Percentiles rank a stretch among this genome's conserved stretches.
These are phyloP conservation scores for Dromius quadrimaculatus DNA, from an alignment of 2,888 invertebrate genomes.

Conservation along the genomic window DNA sequence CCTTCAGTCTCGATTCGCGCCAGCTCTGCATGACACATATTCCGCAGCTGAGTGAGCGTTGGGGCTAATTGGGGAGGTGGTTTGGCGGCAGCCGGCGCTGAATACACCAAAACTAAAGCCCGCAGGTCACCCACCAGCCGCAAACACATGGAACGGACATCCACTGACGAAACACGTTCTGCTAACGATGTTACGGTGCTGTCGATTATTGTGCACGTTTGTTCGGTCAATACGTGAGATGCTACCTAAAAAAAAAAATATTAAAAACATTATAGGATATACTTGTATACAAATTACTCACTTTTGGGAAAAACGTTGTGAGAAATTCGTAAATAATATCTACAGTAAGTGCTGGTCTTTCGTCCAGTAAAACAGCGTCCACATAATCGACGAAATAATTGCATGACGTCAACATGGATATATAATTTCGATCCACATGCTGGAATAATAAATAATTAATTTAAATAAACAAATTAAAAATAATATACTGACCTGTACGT, in stretches of 20 bases:
- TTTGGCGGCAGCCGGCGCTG: conserved; percentile 56
- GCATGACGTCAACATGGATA: conserved; percentile 84
- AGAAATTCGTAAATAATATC: conserved; percentile 89
- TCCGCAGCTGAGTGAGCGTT: conserved; percentile 62
- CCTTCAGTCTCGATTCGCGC: conserved; percentile 60
- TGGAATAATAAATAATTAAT: conserved; percentile 62
- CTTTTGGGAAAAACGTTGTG: conserved; percentile 90
- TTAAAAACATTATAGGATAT: not conserved
- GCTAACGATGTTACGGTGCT: conserved; percentile 73
- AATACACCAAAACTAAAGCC: conserved; percentile 72
- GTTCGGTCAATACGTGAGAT: conserved; percentile 72
- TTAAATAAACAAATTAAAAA: conserved; percentile 51
- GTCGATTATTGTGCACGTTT: conserved; percentile 73
- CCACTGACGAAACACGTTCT: conserved; percentile 69
- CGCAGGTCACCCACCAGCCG: conserved; percentile 71
- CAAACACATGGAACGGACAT: conserved; percentile 68
- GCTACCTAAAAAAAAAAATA: conserved; percentile 67
- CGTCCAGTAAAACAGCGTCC: conserved; percentile 89
- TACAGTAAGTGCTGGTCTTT: conserved; percentile 86
- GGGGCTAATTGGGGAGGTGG: conserved; percentile 57
- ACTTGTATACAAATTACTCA: conserved; percentile 62
- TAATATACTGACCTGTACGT: conserved; percentile 73
- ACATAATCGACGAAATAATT: conserved; percentile 90
- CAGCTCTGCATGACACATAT: conserved; percentile 61
- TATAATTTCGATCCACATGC: conserved; percentile 84